Conservation (phyloP, 2,797 vertebrate species). For the Macroramphosus scolopax region DNA sequence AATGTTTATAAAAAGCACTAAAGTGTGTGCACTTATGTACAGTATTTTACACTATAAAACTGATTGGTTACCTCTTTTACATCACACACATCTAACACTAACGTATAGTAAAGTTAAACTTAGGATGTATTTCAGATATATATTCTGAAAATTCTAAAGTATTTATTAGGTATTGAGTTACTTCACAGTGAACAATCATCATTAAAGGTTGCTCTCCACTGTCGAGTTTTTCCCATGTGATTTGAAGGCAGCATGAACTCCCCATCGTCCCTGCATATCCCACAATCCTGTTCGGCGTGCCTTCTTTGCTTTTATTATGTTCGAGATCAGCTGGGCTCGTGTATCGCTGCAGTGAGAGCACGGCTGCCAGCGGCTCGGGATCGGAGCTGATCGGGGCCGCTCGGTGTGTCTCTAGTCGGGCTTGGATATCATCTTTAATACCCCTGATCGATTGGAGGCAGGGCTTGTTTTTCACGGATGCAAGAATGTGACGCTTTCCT, state of each 20-base stretch:
- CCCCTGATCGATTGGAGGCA: constrained; percentile 22
- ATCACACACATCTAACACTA: too few species aligned
- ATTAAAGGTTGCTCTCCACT: neutral
- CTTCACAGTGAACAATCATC: too few species aligned
- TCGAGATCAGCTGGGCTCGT: constrained; percentile 67
- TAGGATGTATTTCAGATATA: too few species aligned
- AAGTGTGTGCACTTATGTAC: too few species aligned
- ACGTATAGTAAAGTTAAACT: too few species aligned
- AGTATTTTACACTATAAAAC: too few species aligned
- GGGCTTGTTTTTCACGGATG: constrained; percentile 6
- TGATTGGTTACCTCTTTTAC: too few species aligned
- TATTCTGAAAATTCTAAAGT: too few species aligned
- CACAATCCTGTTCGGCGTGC: constrained; percentile 69
- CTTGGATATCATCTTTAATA: constrained; percentile 29
- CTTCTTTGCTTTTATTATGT: constrained; percentile 32
- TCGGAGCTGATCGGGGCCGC: constrained; percentile 60
- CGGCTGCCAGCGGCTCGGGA: constrained; percentile 54
- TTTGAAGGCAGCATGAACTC: constrained; percentile 37
- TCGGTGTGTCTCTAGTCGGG: constrained; percentile 50
- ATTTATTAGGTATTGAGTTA: too few species aligned
- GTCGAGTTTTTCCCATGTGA: constrained; percentile 19
- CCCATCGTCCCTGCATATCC: constrained; percentile 51
- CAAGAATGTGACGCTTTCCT: constrained; percentile 62
- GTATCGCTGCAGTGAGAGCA: constrained; percentile 66
- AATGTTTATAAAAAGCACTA: too few species aligned